Evolutionary conservation across 2,113 vertebrate genomes (phyloP).

Genomic region (Corvus cornix): DNA sequence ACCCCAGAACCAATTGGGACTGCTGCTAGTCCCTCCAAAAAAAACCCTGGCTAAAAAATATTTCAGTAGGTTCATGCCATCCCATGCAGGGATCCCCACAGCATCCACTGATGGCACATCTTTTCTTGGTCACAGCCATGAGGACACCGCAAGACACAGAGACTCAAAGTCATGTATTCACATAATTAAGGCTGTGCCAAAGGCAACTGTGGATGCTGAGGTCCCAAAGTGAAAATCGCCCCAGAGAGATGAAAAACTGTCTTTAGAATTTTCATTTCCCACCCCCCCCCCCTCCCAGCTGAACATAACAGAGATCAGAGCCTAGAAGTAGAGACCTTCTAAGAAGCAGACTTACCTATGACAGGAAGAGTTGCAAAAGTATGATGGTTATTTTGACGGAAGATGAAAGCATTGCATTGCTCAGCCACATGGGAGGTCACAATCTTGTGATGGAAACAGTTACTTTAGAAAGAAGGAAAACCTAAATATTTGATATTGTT

Average conservation of each 20-base stretch:
- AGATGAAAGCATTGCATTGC: background rate
- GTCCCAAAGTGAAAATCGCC: background rate
- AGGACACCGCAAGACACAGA: background rate
- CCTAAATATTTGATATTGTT: background rate
- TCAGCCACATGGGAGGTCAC: background rate
- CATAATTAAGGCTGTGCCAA: background rate
- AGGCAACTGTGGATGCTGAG: background rate
- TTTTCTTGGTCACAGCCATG: background rate
- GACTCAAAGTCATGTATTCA: background rate
- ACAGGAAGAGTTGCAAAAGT: background rate
- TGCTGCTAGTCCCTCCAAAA: background rate
- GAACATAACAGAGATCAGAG: background rate
- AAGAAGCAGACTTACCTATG: background rate
- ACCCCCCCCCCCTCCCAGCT: rapidly evolving
- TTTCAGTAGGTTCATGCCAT: background rate
- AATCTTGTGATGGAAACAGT: background rate
- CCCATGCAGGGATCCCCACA: rapidly evolving
- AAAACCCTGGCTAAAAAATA: rapidly evolving
- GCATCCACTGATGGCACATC: background rate
- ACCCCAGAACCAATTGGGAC: background rate
- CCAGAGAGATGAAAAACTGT: background rate
- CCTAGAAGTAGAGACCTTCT: background rate
- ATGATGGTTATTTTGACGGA: background rate
- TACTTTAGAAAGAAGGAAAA: background rate
- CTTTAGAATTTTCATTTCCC: background rate